Percentiles rank a stretch among this genome's conserved stretches.
Evolutionary conservation across 2,797 vertebrate genomes (phyloP).

Genomic region (Nasua narica): DNA sequence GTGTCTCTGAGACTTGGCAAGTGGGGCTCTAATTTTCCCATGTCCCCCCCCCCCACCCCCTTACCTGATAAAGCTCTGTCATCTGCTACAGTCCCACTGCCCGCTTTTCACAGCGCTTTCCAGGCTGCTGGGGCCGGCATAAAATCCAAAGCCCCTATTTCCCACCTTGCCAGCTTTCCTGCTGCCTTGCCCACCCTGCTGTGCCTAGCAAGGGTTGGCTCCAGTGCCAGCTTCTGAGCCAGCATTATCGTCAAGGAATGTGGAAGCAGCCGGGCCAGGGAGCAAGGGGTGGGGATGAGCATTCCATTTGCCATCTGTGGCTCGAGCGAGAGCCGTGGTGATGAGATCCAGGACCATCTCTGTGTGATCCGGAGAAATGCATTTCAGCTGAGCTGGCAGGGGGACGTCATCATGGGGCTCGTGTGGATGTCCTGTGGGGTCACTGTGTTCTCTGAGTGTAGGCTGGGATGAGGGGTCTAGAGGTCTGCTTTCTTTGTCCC

Average conservation of each 20-base stretch:
- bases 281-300: conserved; percentile 43
- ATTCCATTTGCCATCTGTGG: conserved; percentile 66
- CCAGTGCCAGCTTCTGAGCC: neutral
- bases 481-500: neutral
- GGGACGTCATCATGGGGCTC: conserved; percentile 31
- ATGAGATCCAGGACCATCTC: conserved; percentile 55
- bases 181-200: conserved; percentile 36
- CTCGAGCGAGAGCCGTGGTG: neutral
- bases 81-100: conserved; percentile 47
- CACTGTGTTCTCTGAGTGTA: neutral
- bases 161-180: conserved; percentile 29
- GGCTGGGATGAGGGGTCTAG: neutral
- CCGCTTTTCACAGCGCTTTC: conserved; percentile 14
- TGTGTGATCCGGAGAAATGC: neutral
- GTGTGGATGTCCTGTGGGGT: neutral
- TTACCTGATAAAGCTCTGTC: conserved; percentile 42
- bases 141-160: conserved; percentile 26
- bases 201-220: conserved; percentile 35
- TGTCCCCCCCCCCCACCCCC: neutral
- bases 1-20: conserved; percentile 61
- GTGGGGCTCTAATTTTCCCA: conserved; percentile 21
- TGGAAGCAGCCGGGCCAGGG: conserved; percentile 33
- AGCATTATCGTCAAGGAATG: conserved; percentile 26
- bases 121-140: conserved; percentile 31
- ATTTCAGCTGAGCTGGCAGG: conserved; percentile 41